Evolutionary conservation across 2,113 vertebrate genomes (phyloP).

Genomic region (Casuarius casuarius): DNA sequence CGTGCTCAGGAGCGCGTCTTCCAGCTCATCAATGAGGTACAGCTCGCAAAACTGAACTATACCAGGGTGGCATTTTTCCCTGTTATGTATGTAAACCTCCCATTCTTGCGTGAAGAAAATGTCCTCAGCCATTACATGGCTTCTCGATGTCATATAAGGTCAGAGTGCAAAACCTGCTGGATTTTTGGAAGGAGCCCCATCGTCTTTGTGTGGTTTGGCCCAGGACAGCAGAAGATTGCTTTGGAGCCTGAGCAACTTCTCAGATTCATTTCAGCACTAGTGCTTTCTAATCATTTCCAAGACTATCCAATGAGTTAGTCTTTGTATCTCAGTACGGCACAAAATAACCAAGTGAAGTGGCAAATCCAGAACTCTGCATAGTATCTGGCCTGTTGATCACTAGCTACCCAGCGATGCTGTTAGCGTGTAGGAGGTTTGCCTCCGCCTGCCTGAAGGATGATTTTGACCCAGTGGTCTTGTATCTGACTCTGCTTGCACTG

Average conservation of each 20-base stretch:
- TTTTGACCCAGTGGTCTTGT: fast-evolving
- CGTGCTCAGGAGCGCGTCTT: neutral
- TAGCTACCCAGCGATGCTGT: neutral
- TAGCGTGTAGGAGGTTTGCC: fast-evolving
- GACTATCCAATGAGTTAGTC: neutral
- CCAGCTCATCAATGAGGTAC: fast-evolving
- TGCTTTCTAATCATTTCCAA: neutral
- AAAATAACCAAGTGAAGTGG: neutral
- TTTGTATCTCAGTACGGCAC: neutral
- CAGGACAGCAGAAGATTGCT: fast-evolving
- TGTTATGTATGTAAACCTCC: neutral
- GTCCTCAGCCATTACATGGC: neutral
- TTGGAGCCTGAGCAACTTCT: fast-evolving
- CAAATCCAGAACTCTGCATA: neutral
- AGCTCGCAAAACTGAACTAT: neutral
- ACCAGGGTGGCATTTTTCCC: neutral
- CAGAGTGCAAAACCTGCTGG: neutral
- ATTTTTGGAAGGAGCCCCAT: fast-evolving
- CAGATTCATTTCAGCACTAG: neutral
- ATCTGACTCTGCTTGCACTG: fast-evolving
- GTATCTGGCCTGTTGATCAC: no score
- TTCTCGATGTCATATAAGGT: neutral
- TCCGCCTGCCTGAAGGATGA: neutral
- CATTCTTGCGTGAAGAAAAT: fast-evolving
- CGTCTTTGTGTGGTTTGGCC: neutral